These are phyloP conservation scores for Gerris buenoi DNA, from an alignment of 1,140 invertebrate species.

Conservation along the genomic window DNA sequence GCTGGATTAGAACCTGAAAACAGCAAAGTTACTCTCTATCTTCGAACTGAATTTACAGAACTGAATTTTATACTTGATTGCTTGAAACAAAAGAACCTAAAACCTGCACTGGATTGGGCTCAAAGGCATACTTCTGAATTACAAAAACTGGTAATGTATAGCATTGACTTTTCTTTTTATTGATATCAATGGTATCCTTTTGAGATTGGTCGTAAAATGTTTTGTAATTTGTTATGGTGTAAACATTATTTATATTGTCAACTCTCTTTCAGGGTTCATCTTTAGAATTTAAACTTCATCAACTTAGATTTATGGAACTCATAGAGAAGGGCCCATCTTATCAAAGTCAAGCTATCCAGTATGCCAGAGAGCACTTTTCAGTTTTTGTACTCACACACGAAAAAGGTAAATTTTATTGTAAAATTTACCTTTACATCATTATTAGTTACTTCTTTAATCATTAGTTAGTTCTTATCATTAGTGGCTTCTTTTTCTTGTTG, in stretches of 20 bases:
- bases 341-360: conserved; percentile 64
- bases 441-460: no score
- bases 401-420: conserved; percentile 57
- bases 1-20: conserved; percentile 51
- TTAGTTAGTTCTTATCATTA: no score
- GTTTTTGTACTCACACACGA: conserved; percentile 66
- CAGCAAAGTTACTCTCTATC: conserved; percentile 55
- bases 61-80: conserved; percentile 70
- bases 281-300: conserved; percentile 74
- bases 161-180: conserved; percentile 10
- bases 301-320: conserved; percentile 53
- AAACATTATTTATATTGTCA: no score
- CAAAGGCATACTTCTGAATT: conserved; percentile 44
- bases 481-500: no score
- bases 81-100: conserved; percentile 57
- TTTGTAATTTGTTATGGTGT: no score
- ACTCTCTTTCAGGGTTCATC: conserved; percentile 44
- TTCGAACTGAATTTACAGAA: conserved; percentile 36
- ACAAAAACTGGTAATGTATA: conserved; percentile 35
- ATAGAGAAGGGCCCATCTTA: conserved; percentile 47
- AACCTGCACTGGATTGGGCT: conserved; percentile 67
- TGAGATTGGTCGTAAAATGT: no score
- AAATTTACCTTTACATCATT: no score
- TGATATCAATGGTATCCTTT: no score
- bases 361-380: conserved; percentile 71